Percentiles rank a stretch among this genome's conserved stretches.
Evolutionary conservation across 2,888 invertebrate species (phyloP).

Genomic region (Rhamnusium bicolor): DNA sequence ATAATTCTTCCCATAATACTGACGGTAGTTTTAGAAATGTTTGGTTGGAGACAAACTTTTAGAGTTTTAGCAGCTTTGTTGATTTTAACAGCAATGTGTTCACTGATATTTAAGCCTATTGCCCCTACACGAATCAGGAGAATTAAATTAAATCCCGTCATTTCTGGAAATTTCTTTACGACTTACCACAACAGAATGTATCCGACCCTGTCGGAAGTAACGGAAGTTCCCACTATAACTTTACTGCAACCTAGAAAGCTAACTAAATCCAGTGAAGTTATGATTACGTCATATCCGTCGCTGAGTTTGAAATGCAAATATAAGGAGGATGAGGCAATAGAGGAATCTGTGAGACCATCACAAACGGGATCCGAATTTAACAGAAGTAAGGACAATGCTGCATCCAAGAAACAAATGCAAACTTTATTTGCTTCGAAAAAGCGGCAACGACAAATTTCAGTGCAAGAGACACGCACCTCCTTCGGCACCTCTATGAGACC

Average conservation of each 20-base stretch:
- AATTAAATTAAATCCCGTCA: constrained; percentile 36
- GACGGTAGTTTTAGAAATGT: constrained; percentile 69
- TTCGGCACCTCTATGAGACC: constrained; percentile 65
- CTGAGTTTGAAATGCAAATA: constrained; percentile 29
- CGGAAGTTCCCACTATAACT: constrained; percentile 60
- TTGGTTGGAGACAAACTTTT: constrained; percentile 76
- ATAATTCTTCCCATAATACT: constrained; percentile 76
- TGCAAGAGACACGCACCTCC: constrained; percentile 35
- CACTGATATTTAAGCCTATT: constrained; percentile 57
- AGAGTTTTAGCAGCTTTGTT: constrained; percentile 70
- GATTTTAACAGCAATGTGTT: constrained; percentile 40
- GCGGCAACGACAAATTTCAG: constrained; percentile 15
- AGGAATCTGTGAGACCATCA: background rate
- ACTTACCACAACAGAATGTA: constrained; percentile 43
- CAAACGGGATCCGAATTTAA: constrained; percentile 41
- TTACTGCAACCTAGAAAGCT: constrained; percentile 38
- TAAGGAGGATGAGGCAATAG: constrained; percentile 8
- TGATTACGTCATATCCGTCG: constrained; percentile 37
- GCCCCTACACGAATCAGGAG: constrained; percentile 43
- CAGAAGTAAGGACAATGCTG: constrained; percentile 15
- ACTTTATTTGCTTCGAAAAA: constrained; percentile 25
- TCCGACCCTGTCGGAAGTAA: constrained; percentile 41
- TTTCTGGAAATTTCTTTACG: constrained; percentile 34
- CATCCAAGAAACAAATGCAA: background rate
- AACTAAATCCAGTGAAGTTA: constrained; percentile 37